phyloP scores from a whole-genome alignment of 2,113 vertebrate genomes.

The Tragelaphus scriptus region DNA sequence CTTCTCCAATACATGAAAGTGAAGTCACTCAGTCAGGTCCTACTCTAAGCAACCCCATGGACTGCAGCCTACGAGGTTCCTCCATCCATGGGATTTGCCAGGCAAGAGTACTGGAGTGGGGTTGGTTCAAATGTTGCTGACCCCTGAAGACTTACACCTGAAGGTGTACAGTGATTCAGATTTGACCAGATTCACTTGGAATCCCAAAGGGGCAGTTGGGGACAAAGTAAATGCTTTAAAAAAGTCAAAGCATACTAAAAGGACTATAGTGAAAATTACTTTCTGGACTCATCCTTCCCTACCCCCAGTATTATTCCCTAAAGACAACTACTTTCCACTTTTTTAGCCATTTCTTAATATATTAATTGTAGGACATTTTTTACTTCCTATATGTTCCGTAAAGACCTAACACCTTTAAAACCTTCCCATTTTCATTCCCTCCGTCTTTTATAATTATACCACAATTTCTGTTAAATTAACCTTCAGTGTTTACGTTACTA shows the following conservation, averaged over 20 bases:
- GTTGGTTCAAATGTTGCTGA: neutral
- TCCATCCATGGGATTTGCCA: too few species aligned
- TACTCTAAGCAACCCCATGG: too few species aligned
- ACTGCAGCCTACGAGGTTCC: too few species aligned
- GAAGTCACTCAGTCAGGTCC: too few species aligned
- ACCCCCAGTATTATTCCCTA: neutral
- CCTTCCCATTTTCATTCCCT: neutral
- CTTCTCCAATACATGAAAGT: too few species aligned
- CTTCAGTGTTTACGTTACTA: neutral
- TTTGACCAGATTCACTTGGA: neutral
- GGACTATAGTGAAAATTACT: neutral
- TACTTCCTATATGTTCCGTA: neutral
- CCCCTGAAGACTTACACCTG: neutral
- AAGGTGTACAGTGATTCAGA: neutral
- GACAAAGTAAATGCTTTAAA: neutral
- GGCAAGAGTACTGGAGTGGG: too few species aligned
- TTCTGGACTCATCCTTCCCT: neutral
- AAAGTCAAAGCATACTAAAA: neutral
- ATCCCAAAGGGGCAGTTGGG: neutral
- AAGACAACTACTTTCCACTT: neutral
- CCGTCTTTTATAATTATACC: neutral
- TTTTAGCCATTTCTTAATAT: neutral
- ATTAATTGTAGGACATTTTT: neutral
- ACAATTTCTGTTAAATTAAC: neutral
- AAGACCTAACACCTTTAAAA: constrained; percentile 1